These are phyloP conservation scores for Myiotriccus ornatus DNA, from an alignment of 2,797 vertebrate species.

Conservation along the genomic window DNA sequence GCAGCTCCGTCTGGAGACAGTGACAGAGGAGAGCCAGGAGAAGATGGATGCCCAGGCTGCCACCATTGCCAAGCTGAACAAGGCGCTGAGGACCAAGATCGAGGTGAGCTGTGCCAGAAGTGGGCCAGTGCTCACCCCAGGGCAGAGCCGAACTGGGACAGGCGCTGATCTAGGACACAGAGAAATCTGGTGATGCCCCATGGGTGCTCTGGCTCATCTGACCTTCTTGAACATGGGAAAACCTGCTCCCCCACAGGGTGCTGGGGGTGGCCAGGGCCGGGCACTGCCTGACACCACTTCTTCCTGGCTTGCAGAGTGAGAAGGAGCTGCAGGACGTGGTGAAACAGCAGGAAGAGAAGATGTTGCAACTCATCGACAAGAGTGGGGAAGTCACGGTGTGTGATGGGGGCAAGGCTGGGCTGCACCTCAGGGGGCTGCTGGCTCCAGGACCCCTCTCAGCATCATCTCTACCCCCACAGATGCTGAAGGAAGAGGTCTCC, in stretches of 20 bases:
- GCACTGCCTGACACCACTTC: neutral
- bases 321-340: constrained; percentile 74
- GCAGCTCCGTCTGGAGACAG: constrained; percentile 75
- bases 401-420: accelerated
- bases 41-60: constrained; percentile 72
- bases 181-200: constrained; percentile 10
- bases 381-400: constrained; percentile 68
- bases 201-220: neutral
- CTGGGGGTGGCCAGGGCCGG: neutral
- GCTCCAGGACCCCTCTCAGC: neutral
- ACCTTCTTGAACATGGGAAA: neutral
- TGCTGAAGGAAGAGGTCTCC: constrained; percentile 65
- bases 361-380: constrained; percentile 68
- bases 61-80: constrained; percentile 75
- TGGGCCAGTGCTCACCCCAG: constrained; percentile 56
- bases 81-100: constrained; percentile 78
- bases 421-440: accelerated
- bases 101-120: constrained; percentile 78
- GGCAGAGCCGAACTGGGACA: constrained; percentile 41
- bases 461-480: neutral
- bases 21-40: constrained; percentile 69
- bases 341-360: constrained; percentile 71
- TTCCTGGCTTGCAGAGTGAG: constrained; percentile 59
- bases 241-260: accelerated
- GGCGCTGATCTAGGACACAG: constrained; percentile 14